Evolutionary conservation across 2,888 invertebrate species (phyloP).

Genomic region (Eilema depressum): DNA sequence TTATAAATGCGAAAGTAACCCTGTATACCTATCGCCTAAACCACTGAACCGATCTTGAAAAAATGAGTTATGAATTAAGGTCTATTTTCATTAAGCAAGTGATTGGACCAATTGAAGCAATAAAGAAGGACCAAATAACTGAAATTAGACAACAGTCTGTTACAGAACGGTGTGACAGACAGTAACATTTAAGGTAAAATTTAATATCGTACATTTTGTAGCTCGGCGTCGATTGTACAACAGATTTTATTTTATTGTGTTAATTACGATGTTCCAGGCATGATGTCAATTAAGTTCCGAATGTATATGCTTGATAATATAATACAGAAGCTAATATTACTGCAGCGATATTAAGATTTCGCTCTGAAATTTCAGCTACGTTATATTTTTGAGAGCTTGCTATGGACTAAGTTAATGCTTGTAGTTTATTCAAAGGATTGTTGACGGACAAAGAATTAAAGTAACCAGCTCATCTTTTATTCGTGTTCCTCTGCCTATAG

Average conservation of each 20-base stretch:
- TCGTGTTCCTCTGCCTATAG: no score
- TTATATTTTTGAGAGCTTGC: background rate
- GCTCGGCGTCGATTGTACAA: conserved; percentile 14
- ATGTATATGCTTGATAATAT: background rate
- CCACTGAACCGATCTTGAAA: no score
- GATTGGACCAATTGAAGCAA: background rate
- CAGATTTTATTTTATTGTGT: conserved; percentile 31
- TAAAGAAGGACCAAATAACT: background rate
- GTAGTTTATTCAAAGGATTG: no score
- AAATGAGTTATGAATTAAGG: background rate
- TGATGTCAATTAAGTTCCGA: background rate
- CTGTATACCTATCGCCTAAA: no score
- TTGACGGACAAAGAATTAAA: no score
- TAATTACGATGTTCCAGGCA: conserved; percentile 25
- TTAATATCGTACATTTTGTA: conserved; percentile 45
- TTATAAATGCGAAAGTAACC: no score
- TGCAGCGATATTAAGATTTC: background rate
- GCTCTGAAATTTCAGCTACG: background rate
- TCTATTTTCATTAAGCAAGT: background rate
- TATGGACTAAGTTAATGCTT: no score
- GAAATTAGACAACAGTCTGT: background rate
- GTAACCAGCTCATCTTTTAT: no score
- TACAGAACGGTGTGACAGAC: conserved; percentile 32
- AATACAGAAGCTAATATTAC: background rate
- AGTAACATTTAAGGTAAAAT: conserved; percentile 37